Evolutionary conservation across 2,797 vertebrate genomes (phyloP), one percentile per base, ranked within the genome.

Genomic region (Stomatorhinus walkeri): DNA sequence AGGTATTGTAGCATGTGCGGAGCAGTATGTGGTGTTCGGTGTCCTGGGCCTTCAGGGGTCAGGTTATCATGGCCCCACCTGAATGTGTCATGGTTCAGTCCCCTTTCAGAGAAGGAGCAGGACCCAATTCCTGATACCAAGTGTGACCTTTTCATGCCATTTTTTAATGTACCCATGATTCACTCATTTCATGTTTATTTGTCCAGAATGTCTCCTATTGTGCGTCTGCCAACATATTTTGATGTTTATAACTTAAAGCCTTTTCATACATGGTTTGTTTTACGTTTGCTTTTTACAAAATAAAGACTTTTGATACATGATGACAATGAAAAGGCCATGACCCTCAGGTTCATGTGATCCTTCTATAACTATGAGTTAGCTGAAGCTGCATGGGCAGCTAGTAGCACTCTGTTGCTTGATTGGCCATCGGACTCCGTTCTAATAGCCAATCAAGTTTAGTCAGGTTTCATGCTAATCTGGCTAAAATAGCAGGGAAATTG

Each of bases 41-140:
- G 68, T 76, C 68, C 28, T 76, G 14, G 32, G 32, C 12, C 68
- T 9, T 36, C 28, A 7, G 6, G 12, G 14, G 79, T 22, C 5
- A 48, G 43, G n/a, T 24, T 48, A 22, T 46, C 40, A 48, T 49
- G 14, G 28, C 51, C 32, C 2, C 76, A 59, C 54, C 46, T 88
- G 81, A 85, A 28, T 40, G n/a, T 87, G 14, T 81, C 36, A 12
- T 43, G 87, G 86, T 56, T 46, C 49, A 89, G 89, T 91, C 90
- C 88, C 88, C n/a, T 88, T 91, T 91, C 90, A 90, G 64, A 46
- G 36, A 85, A 87, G 90, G 87, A 90, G 88, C 89, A 88, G 85
- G 88, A 88, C 87, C 89, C 89, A 88, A 90, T 90, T 89, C 87
- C 89, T 91, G 84, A 88, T 87, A 72, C 61, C 24, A 87, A 84